Evolutionary conservation across 2,113 vertebrate species (phyloP).

Genomic region (Philantomba maxwellii): DNA sequence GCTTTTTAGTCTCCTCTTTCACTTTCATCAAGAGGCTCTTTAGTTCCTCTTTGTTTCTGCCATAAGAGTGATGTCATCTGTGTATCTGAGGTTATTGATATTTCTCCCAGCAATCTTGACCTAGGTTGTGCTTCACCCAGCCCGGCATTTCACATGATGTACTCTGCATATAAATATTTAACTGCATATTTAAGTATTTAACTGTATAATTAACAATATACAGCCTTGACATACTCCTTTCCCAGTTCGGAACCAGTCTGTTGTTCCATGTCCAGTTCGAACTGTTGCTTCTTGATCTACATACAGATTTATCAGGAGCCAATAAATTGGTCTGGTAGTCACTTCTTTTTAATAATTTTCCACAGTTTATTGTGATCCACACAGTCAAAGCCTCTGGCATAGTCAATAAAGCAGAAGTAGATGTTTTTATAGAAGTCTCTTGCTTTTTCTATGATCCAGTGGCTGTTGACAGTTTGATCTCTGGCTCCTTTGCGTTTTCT

Average conservation of each 20-base stretch:
- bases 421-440: neutral
- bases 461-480: neutral
- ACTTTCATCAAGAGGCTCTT: neutral
- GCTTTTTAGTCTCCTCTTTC: neutral
- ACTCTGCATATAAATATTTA: neutral
- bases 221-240: neutral
- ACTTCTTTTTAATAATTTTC: neutral
- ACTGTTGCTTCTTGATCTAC: neutral
- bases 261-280: neutral
- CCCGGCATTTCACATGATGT: neutral
- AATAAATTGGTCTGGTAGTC: neutral
- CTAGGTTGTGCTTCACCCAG: neutral
- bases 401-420: neutral
- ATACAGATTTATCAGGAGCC: neutral
- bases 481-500: neutral
- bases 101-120: neutral
- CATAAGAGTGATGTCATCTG: neutral
- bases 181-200: no score
- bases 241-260: neutral
- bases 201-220: neutral
- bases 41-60: neutral
- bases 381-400: neutral
- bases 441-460: neutral
- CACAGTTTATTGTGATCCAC: neutral
- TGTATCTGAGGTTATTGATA: neutral